These are phyloP conservation scores for Desmodus rotundus DNA, from an alignment of 2,113 vertebrate genomes.

Conservation along the genomic window DNA sequence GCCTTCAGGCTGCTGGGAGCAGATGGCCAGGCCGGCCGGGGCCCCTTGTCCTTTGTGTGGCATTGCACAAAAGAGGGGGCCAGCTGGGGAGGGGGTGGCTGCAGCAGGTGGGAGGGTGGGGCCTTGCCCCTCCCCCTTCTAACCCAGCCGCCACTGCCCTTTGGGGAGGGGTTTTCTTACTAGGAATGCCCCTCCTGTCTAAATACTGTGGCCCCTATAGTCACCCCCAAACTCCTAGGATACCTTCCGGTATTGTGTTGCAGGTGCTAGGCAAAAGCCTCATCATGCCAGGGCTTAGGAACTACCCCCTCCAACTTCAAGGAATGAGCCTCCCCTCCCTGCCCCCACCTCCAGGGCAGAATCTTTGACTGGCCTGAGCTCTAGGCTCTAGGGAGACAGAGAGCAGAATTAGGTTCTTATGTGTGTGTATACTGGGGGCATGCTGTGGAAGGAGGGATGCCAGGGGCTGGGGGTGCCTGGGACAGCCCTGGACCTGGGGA, in stretches of 20 bases:
- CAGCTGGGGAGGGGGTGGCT: slow-evolving; percentile 67
- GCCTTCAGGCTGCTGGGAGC: slow-evolving; percentile 77
- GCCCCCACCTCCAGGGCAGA: background rate
- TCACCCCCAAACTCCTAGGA: background rate
- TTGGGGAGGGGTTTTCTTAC: background rate
- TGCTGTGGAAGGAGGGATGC: background rate
- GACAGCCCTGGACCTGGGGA: background rate
- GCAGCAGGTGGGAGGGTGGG: slow-evolving; percentile 77
- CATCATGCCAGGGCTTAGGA: background rate
- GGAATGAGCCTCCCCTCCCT: background rate
- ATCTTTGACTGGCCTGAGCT: background rate
- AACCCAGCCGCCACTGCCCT: background rate
- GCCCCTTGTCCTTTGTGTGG: slow-evolving; percentile 81
- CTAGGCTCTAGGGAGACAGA: background rate
- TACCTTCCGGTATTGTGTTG: background rate
- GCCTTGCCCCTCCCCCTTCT: slow-evolving; percentile 45
- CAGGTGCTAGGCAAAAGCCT: slow-evolving; percentile 2
- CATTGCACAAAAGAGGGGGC: slow-evolving; percentile 77
- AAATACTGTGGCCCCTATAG: background rate
- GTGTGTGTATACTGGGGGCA: background rate
- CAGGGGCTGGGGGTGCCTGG: background rate
- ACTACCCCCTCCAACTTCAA: background rate
- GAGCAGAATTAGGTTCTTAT: background rate
- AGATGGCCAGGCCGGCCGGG: slow-evolving; percentile 78
- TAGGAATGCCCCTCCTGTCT: background rate